Base-by-base conservation (phyloP, 2,888 invertebrate genomes). In the Cinara cedri region DNA sequence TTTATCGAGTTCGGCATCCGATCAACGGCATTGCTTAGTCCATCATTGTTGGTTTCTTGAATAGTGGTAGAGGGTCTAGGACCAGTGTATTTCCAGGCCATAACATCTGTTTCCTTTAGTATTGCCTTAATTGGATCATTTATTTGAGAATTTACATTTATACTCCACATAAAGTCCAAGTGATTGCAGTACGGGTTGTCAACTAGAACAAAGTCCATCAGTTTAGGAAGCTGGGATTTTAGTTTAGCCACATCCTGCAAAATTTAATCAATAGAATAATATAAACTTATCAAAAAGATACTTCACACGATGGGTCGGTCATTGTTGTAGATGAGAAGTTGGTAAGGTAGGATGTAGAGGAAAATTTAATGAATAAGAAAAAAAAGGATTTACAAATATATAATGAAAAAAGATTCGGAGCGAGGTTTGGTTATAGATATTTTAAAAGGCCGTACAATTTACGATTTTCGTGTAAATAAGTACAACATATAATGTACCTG, bases 141-240 rank as follows among this genome's bases (percentile, higher is more conserved):
- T 10, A 78, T 19, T 0, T 68, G 10, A 6, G 26, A n/a, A 3
- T 1, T 26, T 1, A 78, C 76, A 1, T 14, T 49, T 6, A 19
- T 1, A 13, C 76, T 49, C 89, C 90, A 91, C 82, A 91, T 86
- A 84, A 91, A 92, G 84, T 93, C 92, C 81, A 92, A 84, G 84
- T 93, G 92, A 84, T 89, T 91, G 83, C 91, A 92, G 6, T 86
- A 85, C 2, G 86, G 83, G 83, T 88, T 86, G 0, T 89, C 87
- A 8, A 92, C 88, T 65, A 63, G 80, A 10, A 81, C 70, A 0
- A 88, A 87, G 57, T 89, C 89, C 72, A 90, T 86, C 1, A 85
- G 82, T 4, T 89, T 89, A 1, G 87, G 86, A n/a, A 92, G 84
- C 81, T 88, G 86, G 0, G 86, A 85, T 63, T 88, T 88, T 57